These are phyloP conservation scores for Suricata suricatta DNA, from an alignment of 2,113 vertebrate genomes.

Conservation along the genomic window DNA sequence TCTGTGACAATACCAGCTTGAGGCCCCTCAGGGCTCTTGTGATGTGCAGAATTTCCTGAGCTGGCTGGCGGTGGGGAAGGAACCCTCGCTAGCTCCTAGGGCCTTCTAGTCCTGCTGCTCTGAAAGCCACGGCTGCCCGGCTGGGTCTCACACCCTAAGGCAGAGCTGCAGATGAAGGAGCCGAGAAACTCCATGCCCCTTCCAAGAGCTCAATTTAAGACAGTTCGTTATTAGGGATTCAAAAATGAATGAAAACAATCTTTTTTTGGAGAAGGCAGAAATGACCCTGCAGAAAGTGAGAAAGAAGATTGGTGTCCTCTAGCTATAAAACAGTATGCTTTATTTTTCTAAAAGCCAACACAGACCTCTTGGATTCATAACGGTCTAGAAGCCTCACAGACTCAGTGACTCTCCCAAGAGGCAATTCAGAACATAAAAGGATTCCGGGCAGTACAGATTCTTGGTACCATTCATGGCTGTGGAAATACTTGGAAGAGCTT, in stretches of 20 bases:
- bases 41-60: not conserved
- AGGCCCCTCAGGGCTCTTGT: not conserved
- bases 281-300: not conserved
- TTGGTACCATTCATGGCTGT: not conserved
- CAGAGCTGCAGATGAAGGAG: not conserved
- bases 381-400: not conserved
- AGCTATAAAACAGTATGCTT: conserved; percentile 1
- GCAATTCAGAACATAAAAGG: not conserved
- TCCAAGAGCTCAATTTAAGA: conserved; percentile 4
- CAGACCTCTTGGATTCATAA: conserved; percentile 21
- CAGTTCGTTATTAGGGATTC: not conserved
- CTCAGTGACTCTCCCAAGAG: conserved; percentile 9
- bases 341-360: conserved; percentile 32
- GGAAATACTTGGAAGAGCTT: conserved; percentile 4
- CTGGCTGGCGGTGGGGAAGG: not conserved
- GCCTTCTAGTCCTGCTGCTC: not conserved
- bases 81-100: not conserved
- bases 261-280: not conserved
- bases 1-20: not conserved
- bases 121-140: not conserved
- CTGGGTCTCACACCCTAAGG: not conserved
- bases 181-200: not conserved
- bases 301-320: not conserved
- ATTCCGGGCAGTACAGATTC: conserved; percentile 17
- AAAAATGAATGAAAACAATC: not conserved